These are phyloP conservation scores for Drosophila koepferae DNA, from an alignment of 2,888 invertebrate species.

Conservation along the genomic window DNA sequence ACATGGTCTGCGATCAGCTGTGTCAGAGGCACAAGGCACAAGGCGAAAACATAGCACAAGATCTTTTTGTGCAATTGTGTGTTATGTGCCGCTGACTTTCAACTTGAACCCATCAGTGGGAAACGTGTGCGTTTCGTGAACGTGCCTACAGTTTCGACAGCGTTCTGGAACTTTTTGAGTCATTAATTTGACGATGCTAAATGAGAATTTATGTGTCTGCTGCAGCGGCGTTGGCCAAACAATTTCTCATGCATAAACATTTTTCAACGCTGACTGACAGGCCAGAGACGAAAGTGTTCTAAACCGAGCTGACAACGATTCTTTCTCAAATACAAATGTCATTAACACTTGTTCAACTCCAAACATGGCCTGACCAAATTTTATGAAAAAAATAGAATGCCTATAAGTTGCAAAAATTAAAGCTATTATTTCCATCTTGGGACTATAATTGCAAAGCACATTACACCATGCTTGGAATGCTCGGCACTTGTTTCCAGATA, in stretches of 20 bases:
- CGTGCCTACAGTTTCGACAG: constrained; percentile 37
- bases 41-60: constrained; percentile 12
- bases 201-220: constrained; percentile 79
- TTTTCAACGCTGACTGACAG: constrained; percentile 69
- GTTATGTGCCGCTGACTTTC: constrained; percentile 38
- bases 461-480: constrained; percentile 22
- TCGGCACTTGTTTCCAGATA: constrained; percentile 18
- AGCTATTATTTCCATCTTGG: constrained; percentile 17
- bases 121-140: constrained; percentile 41
- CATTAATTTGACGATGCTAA: constrained; percentile 80
- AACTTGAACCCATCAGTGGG: constrained; percentile 44
- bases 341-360: constrained; percentile 70
- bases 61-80: constrained; percentile 38
- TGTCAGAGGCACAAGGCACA: not conserved
- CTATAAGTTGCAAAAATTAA: constrained; percentile 31
- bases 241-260: constrained; percentile 76
- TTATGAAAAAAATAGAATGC: constrained; percentile 32
- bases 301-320: constrained; percentile 42
- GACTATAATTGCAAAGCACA: constrained; percentile 14
- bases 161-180: constrained; percentile 62
- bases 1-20: constrained; percentile 63
- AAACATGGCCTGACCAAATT: constrained; percentile 55
- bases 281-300: constrained; percentile 17
- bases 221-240: constrained; percentile 64
- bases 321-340: constrained; percentile 65